A percentile compares a stretch with the other conserved stretches of the same genome.
These are phyloP conservation scores for Ammodramus savannarum DNA, from an alignment of 2,113 vertebrate genomes.

Conservation along the genomic window DNA sequence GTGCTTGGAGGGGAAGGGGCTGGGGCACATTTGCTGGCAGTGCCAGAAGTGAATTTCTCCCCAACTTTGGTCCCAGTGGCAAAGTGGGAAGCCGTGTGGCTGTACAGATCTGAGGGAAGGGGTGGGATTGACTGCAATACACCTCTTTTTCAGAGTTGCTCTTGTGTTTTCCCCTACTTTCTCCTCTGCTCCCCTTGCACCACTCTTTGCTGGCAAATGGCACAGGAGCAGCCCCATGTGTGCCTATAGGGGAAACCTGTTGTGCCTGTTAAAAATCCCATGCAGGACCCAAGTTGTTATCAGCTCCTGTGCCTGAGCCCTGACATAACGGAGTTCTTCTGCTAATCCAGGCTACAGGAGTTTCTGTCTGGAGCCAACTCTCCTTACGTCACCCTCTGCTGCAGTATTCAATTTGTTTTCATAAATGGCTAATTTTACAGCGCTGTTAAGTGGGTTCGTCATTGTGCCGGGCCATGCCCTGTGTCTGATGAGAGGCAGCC, in stretches of 20 bases:
- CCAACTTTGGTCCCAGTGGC: not conserved
- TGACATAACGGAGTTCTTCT: slow-evolving; percentile 55
- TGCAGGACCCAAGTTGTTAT: slow-evolving; percentile 64
- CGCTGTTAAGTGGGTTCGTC: slow-evolving; percentile 71
- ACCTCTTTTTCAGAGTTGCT: not conserved
- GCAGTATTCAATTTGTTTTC: slow-evolving; percentile 75
- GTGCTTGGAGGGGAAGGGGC: not conserved
- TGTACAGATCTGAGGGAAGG: not conserved
- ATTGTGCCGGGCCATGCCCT: slow-evolving; percentile 68
- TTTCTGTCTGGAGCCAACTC: slow-evolving; percentile 68
- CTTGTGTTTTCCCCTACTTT: not conserved
- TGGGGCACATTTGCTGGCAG: not conserved
- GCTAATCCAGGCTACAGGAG: slow-evolving; percentile 69
- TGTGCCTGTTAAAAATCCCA: not conserved
- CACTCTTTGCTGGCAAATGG: not conserved
- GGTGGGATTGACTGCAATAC: not conserved
- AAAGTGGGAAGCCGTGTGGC: not conserved
- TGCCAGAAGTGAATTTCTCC: not conserved
- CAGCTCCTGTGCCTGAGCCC: slow-evolving; percentile 22
- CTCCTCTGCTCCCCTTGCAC: not conserved
- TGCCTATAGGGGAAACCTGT: not conserved
- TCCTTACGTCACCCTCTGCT: slow-evolving; percentile 76
- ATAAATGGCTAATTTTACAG: slow-evolving; percentile 79
- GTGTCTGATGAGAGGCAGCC: slow-evolving; percentile 61
- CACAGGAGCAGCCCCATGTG: not conserved